These are phyloP conservation scores for Garrulus glandarius DNA, from an alignment of 2,797 vertebrate genomes.

Conservation along the genomic window DNA sequence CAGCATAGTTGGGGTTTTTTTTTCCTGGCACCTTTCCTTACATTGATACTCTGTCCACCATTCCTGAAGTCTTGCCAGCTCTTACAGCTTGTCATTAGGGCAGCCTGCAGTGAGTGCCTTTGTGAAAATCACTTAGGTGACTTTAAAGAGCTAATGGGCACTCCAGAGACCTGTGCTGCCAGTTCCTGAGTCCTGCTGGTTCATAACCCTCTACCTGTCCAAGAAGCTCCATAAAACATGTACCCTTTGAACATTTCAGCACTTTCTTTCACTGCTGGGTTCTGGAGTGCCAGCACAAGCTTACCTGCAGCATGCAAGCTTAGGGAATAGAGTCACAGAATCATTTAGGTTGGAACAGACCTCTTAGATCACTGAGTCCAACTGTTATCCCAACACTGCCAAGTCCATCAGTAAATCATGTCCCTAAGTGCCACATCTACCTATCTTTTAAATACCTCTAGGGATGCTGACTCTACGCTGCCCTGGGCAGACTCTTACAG, in stretches of 20 bases:
- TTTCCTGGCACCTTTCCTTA: not conserved
- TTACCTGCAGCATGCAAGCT: not conserved
- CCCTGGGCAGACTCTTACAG: not conserved
- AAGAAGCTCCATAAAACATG: not conserved
- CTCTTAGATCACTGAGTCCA: not conserved
- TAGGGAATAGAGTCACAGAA: not conserved
- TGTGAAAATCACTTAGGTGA: not conserved
- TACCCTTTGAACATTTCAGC: not conserved
- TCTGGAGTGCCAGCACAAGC: not conserved
- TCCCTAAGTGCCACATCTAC: not conserved
- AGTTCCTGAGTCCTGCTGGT: not conserved
- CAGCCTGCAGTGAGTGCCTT: not conserved
- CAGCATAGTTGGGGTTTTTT: not conserved
- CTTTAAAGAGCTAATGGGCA: not conserved
- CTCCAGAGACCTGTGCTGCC: not conserved
- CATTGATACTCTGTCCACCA: not conserved
- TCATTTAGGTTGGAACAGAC: not conserved
- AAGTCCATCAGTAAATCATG: not conserved
- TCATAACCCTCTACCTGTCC: not conserved
- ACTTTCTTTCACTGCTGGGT: not conserved
- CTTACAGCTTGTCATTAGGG: not conserved
- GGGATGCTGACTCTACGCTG: not conserved
- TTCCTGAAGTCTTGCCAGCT: fast-evolving
- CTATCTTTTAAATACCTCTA: not conserved
- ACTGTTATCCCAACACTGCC: not conserved